These are phyloP conservation scores for Callimorpha dominula DNA, from an alignment of 2,888 invertebrate genomes.

Conservation along the genomic window DNA sequence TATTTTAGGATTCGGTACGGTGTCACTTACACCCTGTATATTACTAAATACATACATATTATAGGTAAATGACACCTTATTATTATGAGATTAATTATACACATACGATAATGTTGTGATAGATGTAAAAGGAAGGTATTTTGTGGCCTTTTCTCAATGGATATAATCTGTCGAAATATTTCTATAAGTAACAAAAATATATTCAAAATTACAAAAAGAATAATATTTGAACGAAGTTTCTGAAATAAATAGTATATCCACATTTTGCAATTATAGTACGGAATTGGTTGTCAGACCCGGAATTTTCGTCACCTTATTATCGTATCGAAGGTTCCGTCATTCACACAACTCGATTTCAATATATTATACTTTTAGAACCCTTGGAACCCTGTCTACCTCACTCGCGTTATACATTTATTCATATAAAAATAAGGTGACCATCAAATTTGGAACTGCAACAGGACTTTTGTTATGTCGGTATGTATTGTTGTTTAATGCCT, in stretches of 20 bases:
- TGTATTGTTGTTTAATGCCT: not conserved
- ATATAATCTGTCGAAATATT: not conserved
- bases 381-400: slow-evolving; percentile 31
- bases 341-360: slow-evolving; percentile 49
- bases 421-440: slow-evolving; percentile 25
- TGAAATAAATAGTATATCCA: not conserved
- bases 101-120: too few species aligned
- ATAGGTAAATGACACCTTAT: too few species aligned
- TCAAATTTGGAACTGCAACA: not conserved
- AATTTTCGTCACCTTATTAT: slow-evolving; percentile 28
- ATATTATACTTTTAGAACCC: slow-evolving; percentile 33
- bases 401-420: slow-evolving; percentile 48
- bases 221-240: not conserved
- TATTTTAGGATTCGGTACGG: too few species aligned
- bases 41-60: too few species aligned
- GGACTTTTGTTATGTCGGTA: not conserved
- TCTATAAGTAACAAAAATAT: not conserved
- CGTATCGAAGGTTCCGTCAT: slow-evolving; percentile 35
- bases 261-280: slow-evolving; percentile 1
- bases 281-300: slow-evolving; percentile 15
- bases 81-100: too few species aligned
- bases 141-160: not conserved
- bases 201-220: not conserved
- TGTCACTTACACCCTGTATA: too few species aligned
- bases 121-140: too few species aligned